These are phyloP conservation scores for Protobothrops flavoviridis DNA, from an alignment of 2,113 vertebrate species.

Conservation along the genomic window DNA sequence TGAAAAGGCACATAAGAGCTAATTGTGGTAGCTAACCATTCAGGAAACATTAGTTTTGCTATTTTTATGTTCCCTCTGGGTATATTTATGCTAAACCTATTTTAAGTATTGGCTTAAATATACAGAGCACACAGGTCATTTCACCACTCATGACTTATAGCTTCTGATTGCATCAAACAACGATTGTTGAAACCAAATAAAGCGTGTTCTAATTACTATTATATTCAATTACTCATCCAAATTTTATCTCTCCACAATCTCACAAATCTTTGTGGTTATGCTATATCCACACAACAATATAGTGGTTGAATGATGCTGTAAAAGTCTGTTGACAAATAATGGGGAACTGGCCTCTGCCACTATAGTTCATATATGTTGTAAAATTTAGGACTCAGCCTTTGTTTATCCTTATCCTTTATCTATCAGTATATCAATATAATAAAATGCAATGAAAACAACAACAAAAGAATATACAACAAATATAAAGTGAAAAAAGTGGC, in stretches of 20 bases:
- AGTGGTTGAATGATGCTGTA: background rate
- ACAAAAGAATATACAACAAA: background rate
- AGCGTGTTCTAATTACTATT: background rate
- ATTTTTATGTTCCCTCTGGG: background rate
- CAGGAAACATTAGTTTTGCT: background rate
- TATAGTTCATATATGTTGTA: background rate
- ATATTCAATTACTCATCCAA: background rate
- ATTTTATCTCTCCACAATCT: background rate
- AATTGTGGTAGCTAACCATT: slow-evolving; percentile 10
- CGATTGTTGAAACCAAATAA: background rate
- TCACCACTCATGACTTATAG: background rate
- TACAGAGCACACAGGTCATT: no score
- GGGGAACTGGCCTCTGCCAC: background rate
- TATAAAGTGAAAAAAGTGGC: background rate
- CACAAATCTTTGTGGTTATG: background rate
- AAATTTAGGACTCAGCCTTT: no score
- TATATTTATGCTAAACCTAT: background rate
- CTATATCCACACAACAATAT: background rate
- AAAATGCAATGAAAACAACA: background rate
- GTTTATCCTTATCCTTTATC: background rate
- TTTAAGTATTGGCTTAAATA: background rate
- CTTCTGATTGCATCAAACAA: background rate
- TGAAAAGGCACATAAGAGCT: background rate
- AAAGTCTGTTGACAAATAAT: background rate
- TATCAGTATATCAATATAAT: background rate